These are phyloP conservation scores for Bradypus variegatus DNA, from an alignment of 2,797 vertebrate species.

Conservation along the genomic window DNA sequence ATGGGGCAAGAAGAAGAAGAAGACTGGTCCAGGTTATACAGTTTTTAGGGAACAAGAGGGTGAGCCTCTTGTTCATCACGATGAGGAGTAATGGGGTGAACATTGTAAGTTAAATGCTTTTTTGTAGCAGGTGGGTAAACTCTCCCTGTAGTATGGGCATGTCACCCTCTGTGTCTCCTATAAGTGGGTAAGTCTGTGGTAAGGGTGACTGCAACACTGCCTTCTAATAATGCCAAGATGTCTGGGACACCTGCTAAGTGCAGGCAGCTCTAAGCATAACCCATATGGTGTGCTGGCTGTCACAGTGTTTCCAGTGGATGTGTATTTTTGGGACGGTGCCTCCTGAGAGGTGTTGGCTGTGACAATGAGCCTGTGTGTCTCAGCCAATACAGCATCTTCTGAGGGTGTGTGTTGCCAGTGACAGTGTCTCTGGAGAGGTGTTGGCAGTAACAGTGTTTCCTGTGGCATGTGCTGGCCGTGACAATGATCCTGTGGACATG, in stretches of 20 bases:
- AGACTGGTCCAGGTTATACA: neutral
- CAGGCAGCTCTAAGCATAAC: neutral
- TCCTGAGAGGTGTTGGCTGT: neutral
- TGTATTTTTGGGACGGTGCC: neutral
- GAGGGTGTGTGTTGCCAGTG: neutral
- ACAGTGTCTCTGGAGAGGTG: neutral
- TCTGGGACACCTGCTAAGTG: slow-evolving; percentile 15
- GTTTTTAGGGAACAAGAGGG: slow-evolving; percentile 6
- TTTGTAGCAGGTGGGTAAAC: neutral
- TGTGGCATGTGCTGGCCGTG: neutral
- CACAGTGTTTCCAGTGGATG: neutral
- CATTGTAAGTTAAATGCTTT: neutral
- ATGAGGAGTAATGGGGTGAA: neutral
- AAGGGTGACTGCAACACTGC: neutral
- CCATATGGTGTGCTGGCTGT: neutral
- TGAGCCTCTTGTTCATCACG: neutral
- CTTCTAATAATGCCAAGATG: neutral
- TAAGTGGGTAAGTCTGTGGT: neutral
- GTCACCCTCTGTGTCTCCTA: neutral
- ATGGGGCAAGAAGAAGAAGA: neutral
- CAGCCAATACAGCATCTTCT: neutral
- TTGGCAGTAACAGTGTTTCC: neutral
- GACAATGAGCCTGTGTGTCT: neutral
- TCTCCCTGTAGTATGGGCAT: neutral
- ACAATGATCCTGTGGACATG: neutral